Evolutionary conservation across 1,140 invertebrate genomes (phyloP).

Genomic region (Chionoecetes opilio): DNA sequence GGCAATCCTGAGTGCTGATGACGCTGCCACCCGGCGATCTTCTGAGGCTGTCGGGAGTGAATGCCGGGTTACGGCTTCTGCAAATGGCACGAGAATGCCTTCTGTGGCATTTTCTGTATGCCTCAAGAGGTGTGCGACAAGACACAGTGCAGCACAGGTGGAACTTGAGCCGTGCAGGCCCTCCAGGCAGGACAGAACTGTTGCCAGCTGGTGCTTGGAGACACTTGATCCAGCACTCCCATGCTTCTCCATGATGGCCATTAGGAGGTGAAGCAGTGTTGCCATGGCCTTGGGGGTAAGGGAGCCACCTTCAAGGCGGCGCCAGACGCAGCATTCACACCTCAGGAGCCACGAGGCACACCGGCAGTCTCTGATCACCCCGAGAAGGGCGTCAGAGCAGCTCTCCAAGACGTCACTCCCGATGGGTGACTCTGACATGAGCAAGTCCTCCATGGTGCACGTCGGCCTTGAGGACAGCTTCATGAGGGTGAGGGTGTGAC

Average conservation of each 20-base stretch:
- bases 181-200: conserved; percentile 34
- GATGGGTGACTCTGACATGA: not conserved
- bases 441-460: conserved; percentile 21
- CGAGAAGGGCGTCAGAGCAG: not conserved
- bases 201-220: not conserved
- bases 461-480: not conserved
- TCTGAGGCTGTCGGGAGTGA: conserved; percentile 63
- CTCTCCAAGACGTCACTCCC: conserved; percentile 28
- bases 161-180: conserved; percentile 49
- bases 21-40: conserved; percentile 65
- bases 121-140: conserved; percentile 48
- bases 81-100: conserved; percentile 23
- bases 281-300: not conserved
- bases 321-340: conserved; percentile 52
- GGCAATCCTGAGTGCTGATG: conserved; percentile 42
- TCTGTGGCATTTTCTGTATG: not conserved
- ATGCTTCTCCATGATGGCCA: conserved; percentile 33
- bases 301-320: conserved; percentile 33
- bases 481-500: not conserved
- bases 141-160: conserved; percentile 34
- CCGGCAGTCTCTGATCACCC: not conserved
- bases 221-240: not conserved
- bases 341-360: not conserved
- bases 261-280: conserved; percentile 23
- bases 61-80: conserved; percentile 21